Evolutionary conservation across 2,888 invertebrate species (phyloP).

Genomic region (Eretmocerus hayati): DNA sequence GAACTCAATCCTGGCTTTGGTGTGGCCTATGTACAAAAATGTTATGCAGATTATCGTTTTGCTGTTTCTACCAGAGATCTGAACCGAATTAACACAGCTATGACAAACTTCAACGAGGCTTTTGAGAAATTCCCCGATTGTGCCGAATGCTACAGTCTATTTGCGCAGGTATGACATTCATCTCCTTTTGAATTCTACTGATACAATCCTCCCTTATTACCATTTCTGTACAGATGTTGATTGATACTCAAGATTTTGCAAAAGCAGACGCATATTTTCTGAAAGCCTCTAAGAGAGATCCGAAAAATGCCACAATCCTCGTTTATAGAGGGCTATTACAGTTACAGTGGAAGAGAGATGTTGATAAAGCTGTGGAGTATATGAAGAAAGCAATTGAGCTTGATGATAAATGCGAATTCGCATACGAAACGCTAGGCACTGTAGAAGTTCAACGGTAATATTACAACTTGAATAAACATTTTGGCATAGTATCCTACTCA

Average conservation of each 20-base stretch:
- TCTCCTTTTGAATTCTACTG: background rate
- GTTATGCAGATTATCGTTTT: slow-evolving; percentile 78
- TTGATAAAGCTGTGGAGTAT: slow-evolving; percentile 68
- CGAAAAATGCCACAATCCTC: slow-evolving; percentile 75
- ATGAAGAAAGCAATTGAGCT: slow-evolving; percentile 77
- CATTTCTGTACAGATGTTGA: slow-evolving; percentile 54
- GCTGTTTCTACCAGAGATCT: slow-evolving; percentile 58
- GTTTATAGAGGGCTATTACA: slow-evolving; percentile 81
- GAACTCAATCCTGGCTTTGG: slow-evolving; percentile 76
- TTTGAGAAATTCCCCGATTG: slow-evolving; percentile 75
- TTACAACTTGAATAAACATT: too few relatives aligned
- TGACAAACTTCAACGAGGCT: slow-evolving; percentile 68
- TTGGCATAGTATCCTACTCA: too few relatives aligned
- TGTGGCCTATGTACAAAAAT: slow-evolving; percentile 82
- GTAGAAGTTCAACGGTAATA: slow-evolving; percentile 76
- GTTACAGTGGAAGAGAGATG: slow-evolving; percentile 78
- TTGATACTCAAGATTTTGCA: slow-evolving; percentile 76
- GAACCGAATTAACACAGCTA: slow-evolving; percentile 57
- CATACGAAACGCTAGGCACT: slow-evolving; percentile 90
- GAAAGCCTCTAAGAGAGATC: slow-evolving; percentile 74
- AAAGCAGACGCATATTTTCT: slow-evolving; percentile 77
- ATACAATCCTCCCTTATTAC: too few relatives aligned
- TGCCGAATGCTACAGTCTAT: slow-evolving; percentile 80
- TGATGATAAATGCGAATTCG: slow-evolving; percentile 90
- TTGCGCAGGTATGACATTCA: slow-evolving; percentile 64